Base-by-base conservation (phyloP, 1,140 invertebrate genomes). In the Aphelenchoides besseyi region DNA sequence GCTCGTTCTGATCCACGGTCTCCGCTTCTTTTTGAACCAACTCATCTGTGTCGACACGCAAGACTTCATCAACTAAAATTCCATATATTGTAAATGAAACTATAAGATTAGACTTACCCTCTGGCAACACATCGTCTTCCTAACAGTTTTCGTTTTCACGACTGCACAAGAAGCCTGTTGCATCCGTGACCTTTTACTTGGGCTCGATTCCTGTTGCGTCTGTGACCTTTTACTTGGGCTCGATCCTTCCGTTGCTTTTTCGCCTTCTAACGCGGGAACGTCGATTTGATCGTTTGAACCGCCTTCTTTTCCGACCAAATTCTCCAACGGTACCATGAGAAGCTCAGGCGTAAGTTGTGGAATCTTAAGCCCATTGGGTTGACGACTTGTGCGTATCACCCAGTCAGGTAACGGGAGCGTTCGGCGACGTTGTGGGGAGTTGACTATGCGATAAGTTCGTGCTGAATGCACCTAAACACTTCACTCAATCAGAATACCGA, bases 21-120 rank as follows among this genome's bases (percentile, higher is more conserved):
- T 66, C 63, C 12, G 36, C 30, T 53, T 66, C 63, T n/a, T n/a
- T n/a, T 53, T 66, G 63, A n/a, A 66, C 63, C 30, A 66, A 16
- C 12, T 66, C 63, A 12, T 30, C 63, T 16, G 30, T 37, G 23
- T 16, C 63, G n/a, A 8, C 18, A 33, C 5, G 5, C 5, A 33
- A 5, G 26, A 5, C 32, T 33, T 59, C 55, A 23, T 59, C 32
- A 8, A 29, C 5, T 8, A 23, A 59, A 8, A 41, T 41, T 41
- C n/a, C n/a, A n/a, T n/a, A 8, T n/a, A n/a, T n/a, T 23, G 23
- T 23, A 8, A 59, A 59, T n/a, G 16, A 66, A 32, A 32, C 16
- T 12, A 66, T 37, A 32, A 63, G 29, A 2, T 66, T 37, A n/a
- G 36, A 66, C 16, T 37, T 41, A 66, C 63, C 30, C n/a, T 66